phyloP scores from a whole-genome alignment of 2,113 vertebrate genomes.

The Gallinago undulata region DNA sequence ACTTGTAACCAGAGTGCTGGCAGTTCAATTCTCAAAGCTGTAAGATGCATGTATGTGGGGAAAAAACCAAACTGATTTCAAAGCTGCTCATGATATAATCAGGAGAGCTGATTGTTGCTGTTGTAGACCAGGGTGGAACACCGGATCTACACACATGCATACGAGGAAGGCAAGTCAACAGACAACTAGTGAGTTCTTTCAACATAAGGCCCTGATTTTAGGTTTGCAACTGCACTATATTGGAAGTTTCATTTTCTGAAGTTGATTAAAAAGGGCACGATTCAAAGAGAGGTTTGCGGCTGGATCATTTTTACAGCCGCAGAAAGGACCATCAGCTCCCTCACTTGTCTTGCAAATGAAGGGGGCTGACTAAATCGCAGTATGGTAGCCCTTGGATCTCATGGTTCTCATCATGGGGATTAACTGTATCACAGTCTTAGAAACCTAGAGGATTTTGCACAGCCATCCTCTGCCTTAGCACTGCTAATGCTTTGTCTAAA shows the following conservation, averaged over 20 bases:
- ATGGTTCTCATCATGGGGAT: not conserved
- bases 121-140: not conserved
- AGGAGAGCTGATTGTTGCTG: not conserved
- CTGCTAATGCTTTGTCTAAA: conserved; percentile 6
- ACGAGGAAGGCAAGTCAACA: not conserved
- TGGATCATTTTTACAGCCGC: not conserved
- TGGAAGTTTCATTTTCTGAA: not conserved
- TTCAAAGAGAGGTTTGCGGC: not conserved
- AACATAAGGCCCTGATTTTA: not conserved
- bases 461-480: not conserved
- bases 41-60: not conserved
- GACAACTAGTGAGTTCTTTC: not conserved
- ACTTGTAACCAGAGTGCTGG: not conserved
- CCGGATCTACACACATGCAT: rapidly evolving
- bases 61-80: not conserved
- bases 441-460: conserved; percentile 8
- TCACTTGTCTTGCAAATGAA: not conserved
- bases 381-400: not conserved
- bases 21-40: not conserved
- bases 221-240: not conserved
- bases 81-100: not conserved
- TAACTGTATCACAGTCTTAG: not conserved
- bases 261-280: not conserved
- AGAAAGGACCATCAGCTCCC: not conserved
- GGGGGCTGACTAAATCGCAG: not conserved